These are phyloP conservation scores for Palythoa caribaeorum DNA, from an alignment of 92 coral and sea anemone genomes.

Conservation along the genomic window DNA sequence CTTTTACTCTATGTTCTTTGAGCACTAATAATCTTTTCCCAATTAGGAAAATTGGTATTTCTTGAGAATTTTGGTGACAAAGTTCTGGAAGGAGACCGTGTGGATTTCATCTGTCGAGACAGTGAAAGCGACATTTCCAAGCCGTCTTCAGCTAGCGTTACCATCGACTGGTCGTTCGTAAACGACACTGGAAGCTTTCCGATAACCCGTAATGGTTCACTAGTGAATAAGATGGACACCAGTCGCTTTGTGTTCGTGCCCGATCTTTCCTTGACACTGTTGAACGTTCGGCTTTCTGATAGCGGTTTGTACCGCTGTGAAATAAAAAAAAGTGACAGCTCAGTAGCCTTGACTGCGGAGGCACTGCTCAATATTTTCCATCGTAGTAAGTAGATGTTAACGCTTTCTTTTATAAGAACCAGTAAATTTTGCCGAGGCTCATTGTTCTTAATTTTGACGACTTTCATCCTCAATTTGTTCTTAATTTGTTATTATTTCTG, in stretches of 20 bases:
- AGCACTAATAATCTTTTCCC: background rate
- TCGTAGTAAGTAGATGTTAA: slow-evolving; percentile 10
- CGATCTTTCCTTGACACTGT: background rate
- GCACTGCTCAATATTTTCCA: slow-evolving; percentile 9
- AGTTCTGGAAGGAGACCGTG: slow-evolving; percentile 47
- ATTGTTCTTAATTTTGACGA: too few species aligned
- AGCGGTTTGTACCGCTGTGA: slow-evolving; percentile 43
- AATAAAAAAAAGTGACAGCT: slow-evolving; percentile 4
- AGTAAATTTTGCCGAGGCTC: too few species aligned
- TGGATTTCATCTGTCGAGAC: slow-evolving; percentile 60
- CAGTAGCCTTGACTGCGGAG: background rate
- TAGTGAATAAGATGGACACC: background rate
- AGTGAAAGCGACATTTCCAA: slow-evolving; percentile 8
- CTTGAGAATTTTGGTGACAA: slow-evolving; percentile 25
- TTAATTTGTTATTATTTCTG: too few species aligned
- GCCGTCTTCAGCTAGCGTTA: background rate
- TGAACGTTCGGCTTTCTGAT: slow-evolving; percentile 26
- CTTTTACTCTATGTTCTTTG: too few species aligned
- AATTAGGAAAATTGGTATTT: slow-evolving; percentile 28
- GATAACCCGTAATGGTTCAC: slow-evolving; percentile 20
- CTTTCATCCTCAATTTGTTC: too few species aligned
- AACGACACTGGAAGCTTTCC: slow-evolving; percentile 20
- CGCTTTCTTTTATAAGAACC: too few species aligned
- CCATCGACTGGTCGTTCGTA: slow-evolving; percentile 26
- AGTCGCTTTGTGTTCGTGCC: slow-evolving; percentile 10